Evolutionary conservation across 2,113 vertebrate genomes (phyloP).

Genomic region (Thalassoma bifasciatum): DNA sequence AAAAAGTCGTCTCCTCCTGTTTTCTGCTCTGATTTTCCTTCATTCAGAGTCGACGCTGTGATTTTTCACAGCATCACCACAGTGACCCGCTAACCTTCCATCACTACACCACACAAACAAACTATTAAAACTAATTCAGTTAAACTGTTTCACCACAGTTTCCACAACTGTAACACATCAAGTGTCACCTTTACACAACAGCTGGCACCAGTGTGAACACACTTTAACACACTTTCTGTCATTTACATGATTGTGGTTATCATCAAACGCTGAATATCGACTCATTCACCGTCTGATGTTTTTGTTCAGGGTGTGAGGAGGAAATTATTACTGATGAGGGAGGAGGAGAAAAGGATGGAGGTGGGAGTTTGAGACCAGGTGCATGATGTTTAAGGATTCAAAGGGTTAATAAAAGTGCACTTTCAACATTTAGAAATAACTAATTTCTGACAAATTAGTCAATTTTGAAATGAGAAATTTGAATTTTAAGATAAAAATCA

Average conservation of each 20-base stretch:
- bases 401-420: too few species aligned
- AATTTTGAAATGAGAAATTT: too few species aligned
- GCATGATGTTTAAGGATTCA: too few species aligned
- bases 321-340: constrained; percentile 4
- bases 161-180: constrained; percentile 52
- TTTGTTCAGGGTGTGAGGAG: constrained; percentile 43
- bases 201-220: constrained; percentile 62
- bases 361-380: neutral
- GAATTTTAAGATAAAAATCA: too few species aligned
- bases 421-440: too few species aligned
- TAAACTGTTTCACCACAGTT: constrained; percentile 63
- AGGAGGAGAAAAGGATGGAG: neutral
- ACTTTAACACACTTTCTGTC: constrained; percentile 31
- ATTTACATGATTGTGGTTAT: constrained; percentile 58
- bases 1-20: neutral
- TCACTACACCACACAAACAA: constrained; percentile 35
- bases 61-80: constrained; percentile 59
- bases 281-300: constrained; percentile 21
- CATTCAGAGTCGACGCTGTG: neutral
- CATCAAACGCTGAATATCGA: constrained; percentile 30
- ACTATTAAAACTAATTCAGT: constrained; percentile 63
- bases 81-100: constrained; percentile 48
- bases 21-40: neutral
- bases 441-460: too few species aligned
- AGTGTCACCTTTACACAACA: constrained; percentile 52